Conservation (phyloP, 1,140 invertebrate genomes). For the Melitaea cinxia region DNA sequence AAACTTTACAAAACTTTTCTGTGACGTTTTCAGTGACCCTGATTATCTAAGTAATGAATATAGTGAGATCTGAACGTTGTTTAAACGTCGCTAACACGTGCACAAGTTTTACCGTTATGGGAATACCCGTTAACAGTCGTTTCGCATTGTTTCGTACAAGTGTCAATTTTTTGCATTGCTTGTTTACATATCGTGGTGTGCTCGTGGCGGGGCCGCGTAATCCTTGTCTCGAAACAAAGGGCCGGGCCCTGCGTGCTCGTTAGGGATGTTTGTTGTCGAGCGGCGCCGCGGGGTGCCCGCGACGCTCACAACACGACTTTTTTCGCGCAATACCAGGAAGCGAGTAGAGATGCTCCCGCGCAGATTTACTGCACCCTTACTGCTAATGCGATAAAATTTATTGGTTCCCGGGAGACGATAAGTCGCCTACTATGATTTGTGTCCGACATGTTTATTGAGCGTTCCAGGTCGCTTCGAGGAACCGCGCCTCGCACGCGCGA, state of each 20-base stretch:
- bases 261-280: slow-evolving; percentile 14
- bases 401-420: slow-evolving; percentile 55
- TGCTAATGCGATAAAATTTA: slow-evolving; percentile 68
- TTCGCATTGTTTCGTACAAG: slow-evolving; percentile 20
- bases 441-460: slow-evolving; percentile 44
- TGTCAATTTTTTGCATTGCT: slow-evolving; percentile 17
- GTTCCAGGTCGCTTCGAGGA: slow-evolving; percentile 40
- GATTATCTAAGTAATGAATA: too few species aligned
- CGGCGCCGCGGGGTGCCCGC: slow-evolving; percentile 34
- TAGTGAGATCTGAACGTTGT: background rate
- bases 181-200: slow-evolving; percentile 12
- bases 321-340: slow-evolving; percentile 50
- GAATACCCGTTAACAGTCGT: background rate
- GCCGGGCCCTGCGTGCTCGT: background rate
- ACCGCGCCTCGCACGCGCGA: slow-evolving; percentile 27
- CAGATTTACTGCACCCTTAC: slow-evolving; percentile 52
- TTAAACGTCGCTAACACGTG: slow-evolving; percentile 9
- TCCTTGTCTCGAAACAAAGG: slow-evolving; percentile 23
- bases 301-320: slow-evolving; percentile 51
- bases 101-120: background rate
- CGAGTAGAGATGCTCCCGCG: slow-evolving; percentile 37
- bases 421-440: slow-evolving; percentile 42
- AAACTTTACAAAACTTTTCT: too few species aligned
- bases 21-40: too few species aligned
- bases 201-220: slow-evolving; percentile 14